phyloP scores from a whole-genome alignment of 2,113 vertebrate genomes.

The Dicerorhinus sumatrensis region DNA sequence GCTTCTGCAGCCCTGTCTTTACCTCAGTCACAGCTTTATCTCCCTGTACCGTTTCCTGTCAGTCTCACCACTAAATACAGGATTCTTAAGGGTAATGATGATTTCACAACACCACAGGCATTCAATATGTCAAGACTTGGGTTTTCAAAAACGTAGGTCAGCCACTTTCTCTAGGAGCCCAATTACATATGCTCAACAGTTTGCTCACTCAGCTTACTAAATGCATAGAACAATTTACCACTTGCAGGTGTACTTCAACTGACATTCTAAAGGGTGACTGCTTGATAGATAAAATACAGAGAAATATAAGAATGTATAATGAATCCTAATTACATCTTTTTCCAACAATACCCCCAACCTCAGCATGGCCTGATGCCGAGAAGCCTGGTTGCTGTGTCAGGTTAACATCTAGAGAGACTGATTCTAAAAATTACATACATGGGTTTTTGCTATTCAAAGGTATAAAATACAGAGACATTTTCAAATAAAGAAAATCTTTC shows the following conservation, averaged over 20 bases:
- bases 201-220: background rate
- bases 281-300: background rate
- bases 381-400: background rate
- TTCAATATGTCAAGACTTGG: background rate
- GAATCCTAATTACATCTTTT: background rate
- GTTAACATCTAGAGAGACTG: background rate
- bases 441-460: slow-evolving; percentile 13
- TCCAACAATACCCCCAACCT: background rate
- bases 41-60: background rate
- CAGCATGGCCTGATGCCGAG: background rate
- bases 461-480: background rate
- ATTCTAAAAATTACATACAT: slow-evolving; percentile 30
- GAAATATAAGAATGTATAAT: background rate
- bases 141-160: background rate
- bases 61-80: background rate
- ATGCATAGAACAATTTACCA: background rate
- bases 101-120: background rate
- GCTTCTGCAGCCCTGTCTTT: background rate
- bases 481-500: background rate
- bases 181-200: background rate
- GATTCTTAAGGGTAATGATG: background rate
- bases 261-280: background rate
- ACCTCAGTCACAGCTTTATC: background rate
- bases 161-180: background rate
- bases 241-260: background rate